Evolutionary conservation across 2,113 vertebrate genomes (phyloP).

Genomic region (Mustela lutreola): DNA sequence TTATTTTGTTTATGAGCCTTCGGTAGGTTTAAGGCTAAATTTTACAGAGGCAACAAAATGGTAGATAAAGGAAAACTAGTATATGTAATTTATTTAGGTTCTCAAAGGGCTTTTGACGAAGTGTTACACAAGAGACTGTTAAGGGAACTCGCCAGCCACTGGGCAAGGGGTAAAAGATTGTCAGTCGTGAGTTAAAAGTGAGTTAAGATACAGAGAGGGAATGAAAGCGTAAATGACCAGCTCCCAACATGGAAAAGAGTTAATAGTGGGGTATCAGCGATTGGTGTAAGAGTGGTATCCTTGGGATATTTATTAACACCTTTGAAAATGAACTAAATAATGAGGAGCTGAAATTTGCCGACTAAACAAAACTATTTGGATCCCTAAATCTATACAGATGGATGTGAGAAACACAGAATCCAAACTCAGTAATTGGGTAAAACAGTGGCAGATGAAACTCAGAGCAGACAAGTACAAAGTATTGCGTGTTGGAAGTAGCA

Average conservation of each 20-base stretch:
- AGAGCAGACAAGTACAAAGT: constrained; percentile 84
- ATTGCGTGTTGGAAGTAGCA: constrained; percentile 84
- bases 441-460: constrained; percentile 87
- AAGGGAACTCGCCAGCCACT: constrained; percentile 73
- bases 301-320: constrained; percentile 80
- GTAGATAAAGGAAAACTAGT: constrained; percentile 67
- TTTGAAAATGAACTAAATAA: constrained; percentile 83
- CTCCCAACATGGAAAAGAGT: constrained; percentile 72
- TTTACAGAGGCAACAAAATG: constrained; percentile 64
- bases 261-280: constrained; percentile 80
- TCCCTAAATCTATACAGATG: constrained; percentile 80
- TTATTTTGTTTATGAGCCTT: constrained; percentile 56
- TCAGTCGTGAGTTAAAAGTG: constrained; percentile 73
- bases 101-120: constrained; percentile 78
- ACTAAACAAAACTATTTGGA: constrained; percentile 83
- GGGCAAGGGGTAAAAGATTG: constrained; percentile 73
- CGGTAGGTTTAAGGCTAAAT: constrained; percentile 68
- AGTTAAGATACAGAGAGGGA: constrained; percentile 48
- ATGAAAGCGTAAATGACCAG: constrained; percentile 38
- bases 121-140: constrained; percentile 66
- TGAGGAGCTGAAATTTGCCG: constrained; percentile 83
- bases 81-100: constrained; percentile 77
- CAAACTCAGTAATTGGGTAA: constrained; percentile 86
- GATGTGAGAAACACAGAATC: constrained; percentile 84
- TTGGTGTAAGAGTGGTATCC: constrained; percentile 69